Conservation (phyloP, 2,113 vertebrate genomes). For the Perognathus longimembris region DNA sequence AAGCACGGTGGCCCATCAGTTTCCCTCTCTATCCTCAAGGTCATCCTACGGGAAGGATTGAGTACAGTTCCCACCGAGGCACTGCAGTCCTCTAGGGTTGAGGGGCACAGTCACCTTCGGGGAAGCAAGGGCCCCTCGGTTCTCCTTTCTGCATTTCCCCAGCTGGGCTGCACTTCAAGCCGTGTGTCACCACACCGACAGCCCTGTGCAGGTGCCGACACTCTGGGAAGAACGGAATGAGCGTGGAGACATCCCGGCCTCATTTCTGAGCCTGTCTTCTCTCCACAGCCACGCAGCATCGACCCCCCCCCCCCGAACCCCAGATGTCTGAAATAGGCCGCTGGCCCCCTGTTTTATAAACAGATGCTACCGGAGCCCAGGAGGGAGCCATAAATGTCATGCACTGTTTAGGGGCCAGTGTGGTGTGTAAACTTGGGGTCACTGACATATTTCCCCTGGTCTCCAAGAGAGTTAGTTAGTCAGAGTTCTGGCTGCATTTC, state of each 20-base stretch:
- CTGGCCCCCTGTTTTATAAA: neutral
- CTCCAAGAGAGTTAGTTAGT: neutral
- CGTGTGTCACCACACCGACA: fast-evolving
- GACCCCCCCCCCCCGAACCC: neutral
- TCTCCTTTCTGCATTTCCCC: neutral
- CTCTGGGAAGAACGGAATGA: neutral
- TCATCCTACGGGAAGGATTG: neutral
- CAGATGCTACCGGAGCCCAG: neutral
- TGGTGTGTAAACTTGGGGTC: neutral
- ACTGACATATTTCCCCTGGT: neutral
- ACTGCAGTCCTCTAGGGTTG: neutral
- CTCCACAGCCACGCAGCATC: fast-evolving
- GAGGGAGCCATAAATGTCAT: fast-evolving
- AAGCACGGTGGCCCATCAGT: no score
- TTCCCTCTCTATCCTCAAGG: neutral
- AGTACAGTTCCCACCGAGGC: neutral
- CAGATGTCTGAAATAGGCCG: neutral
- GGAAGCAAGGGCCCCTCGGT: neutral
- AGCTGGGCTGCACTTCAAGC: neutral
- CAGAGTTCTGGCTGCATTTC: neutral
- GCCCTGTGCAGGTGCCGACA: neutral
- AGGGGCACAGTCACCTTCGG: neutral
- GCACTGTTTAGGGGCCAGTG: neutral
- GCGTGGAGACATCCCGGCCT: neutral
- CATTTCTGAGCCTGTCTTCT: neutral